Evolutionary conservation across 2,797 vertebrate genomes (phyloP), one percentile per base, ranked within the genome.

Genomic region (Prunella strophiata): DNA sequence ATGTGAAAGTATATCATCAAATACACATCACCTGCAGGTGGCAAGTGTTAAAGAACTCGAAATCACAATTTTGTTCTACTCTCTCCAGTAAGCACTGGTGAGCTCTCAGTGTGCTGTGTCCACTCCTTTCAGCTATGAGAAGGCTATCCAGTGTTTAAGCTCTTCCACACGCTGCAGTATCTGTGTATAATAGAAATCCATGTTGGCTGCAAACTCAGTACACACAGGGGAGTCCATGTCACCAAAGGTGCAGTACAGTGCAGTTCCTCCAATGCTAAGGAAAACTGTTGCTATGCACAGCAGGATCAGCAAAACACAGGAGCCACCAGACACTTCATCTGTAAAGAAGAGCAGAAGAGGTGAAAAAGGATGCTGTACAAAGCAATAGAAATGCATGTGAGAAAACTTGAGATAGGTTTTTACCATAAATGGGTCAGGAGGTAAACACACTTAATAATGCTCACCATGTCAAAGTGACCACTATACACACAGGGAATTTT

Each of bases 181-280:
- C 79, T 97, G 98, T 11, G 97, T 97, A 67, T 98, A 97, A 95
- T 99, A 99, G 96, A 99, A 99, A 97, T 99, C 98, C 92, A 99
- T 58, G 85, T 99, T 99, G 91, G 96, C 96, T 42, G 99, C 98
- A 97, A 99, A 99, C 76, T 99, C 99, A 17, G 96, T 98, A 96
- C 99, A 99, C 74, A 99, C 98, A 59, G 98, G 98, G 54, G 99
- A 99, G 96, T 98, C 98, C 45, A 98, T 97, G 96, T 98, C 98
- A 78, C 98, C 99, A 92, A 99, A 97, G 74, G 98, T 98, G 97
- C 99, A 99, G 98, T 99, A 99, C 81, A 99, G 79, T 3, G 99
- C 99, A 13, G 99, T 99, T 84, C 99, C 99, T 25, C 99, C 99
- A 27, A 99, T 94, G 89, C 99, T 99, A 65, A 99, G 98, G 97